A percentile compares a stretch with the other conserved stretches of the same genome.
These are phyloP conservation scores for Nesogale talazaci DNA, from an alignment of 2,113 vertebrate genomes.

Conservation along the genomic window DNA sequence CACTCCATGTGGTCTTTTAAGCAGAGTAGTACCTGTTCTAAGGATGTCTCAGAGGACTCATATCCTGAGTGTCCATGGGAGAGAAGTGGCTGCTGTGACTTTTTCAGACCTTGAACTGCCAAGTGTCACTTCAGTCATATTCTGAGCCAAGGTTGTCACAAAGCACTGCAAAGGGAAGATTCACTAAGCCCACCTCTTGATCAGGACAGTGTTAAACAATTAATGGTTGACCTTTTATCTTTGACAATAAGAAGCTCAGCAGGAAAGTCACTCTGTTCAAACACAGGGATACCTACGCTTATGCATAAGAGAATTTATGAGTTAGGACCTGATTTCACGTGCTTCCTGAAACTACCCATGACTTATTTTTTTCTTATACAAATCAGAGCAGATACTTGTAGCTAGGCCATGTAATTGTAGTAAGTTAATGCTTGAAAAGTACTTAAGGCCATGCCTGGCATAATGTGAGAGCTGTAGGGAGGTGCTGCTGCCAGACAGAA, in stretches of 20 bases:
- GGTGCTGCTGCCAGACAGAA: no score
- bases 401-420: background rate
- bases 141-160: no score
- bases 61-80: no score
- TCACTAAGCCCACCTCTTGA: background rate
- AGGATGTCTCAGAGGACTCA: no score
- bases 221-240: background rate
- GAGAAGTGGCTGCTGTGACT: no score
- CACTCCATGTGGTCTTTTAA: no score
- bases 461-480: background rate
- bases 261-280: background rate
- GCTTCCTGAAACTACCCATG: background rate
- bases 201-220: background rate
- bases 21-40: no score
- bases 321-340: background rate
- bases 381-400: background rate
- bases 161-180: no score
- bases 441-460: background rate
- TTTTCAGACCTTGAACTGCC: no score
- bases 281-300: no score
- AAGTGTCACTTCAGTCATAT: no score
- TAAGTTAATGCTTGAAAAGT: background rate
- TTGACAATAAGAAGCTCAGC: background rate
- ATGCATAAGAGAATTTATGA: background rate
- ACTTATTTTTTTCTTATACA: background rate